A percentile compares a stretch with the other conserved stretches of the same genome.
These are phyloP conservation scores for Threskiornis aethiopicus DNA, from an alignment of 2,797 vertebrate species.

Conservation along the genomic window DNA sequence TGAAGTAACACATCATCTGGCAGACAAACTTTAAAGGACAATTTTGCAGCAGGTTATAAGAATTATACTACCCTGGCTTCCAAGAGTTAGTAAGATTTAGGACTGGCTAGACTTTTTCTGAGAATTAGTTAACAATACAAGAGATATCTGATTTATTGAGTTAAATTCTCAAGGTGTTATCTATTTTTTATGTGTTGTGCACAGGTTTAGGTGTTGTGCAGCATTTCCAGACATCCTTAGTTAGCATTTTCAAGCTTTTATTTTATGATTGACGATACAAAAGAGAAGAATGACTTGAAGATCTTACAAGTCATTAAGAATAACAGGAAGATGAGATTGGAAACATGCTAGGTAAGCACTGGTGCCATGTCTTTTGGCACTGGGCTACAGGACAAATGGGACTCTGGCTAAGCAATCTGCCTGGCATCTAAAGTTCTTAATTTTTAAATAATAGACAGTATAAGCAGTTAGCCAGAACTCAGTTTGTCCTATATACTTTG, in stretches of 20 bases:
- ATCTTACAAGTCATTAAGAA: background rate
- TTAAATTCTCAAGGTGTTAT: background rate
- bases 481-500: background rate
- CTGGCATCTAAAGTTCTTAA: background rate
- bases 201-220: background rate
- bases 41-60: background rate
- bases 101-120: background rate
- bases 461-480: background rate
- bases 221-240: background rate
- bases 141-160: background rate
- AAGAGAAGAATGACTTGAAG: background rate
- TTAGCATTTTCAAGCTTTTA: background rate
- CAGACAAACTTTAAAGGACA: constrained; percentile 19
- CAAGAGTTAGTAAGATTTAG: background rate
- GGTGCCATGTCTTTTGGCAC: background rate
- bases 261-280: background rate
- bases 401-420: background rate
- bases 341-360: background rate
- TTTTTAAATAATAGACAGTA: background rate
- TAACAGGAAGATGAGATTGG: background rate
- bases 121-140: background rate
- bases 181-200: background rate
- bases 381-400: background rate
- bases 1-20: constrained; percentile 21
- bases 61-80: background rate